Evolutionary conservation across 2,888 invertebrate genomes (phyloP), one percentile per base, ranked within the genome.

Genomic region (Volucella zonaria): DNA sequence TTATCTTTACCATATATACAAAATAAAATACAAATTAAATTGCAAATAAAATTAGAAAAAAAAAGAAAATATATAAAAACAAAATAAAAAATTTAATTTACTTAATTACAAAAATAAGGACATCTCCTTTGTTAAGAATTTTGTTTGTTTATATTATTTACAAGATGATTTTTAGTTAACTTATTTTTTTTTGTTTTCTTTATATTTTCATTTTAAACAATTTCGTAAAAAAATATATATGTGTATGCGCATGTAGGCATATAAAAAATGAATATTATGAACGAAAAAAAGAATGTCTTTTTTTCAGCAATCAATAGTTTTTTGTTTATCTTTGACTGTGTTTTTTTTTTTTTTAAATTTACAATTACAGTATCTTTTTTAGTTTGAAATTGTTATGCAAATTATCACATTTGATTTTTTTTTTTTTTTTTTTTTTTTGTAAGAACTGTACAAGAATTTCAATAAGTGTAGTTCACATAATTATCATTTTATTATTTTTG

Each of bases 171-270:
- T 73, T 67, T 45, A 8, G 31, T 62, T 58, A 38, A n/a, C 4
- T 54, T 38, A 58, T 61, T 59, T 23, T 59, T 23, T 18, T 56
- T 40, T 49, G 8, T 49, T 67, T 54, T 43, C 61, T 45, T 64
- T 76, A 64, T 66, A 43, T 47, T 49, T 31, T 78, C 42, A 67
- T 75, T 80, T 75, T 56, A 77, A 81, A 73, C 42, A 85, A 77
- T 73, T 85, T 77, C 76, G 85, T 85, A 85, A 85, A 85, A 85
- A 85, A 85, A 85, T 85, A 85, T 85, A 80, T 83, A 75, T 81
- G 31, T 31, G 31, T 31, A 31, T 31, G 31, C 31, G 31, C 31
- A 31, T 31, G 81, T 73, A 81, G 81, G 81, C 61, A 81, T 85
- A 68, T 81, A 77, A 80, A 62, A 81, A 81, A 85, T 54, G 59